Percentiles rank a stretch among this genome's conserved stretches.
phyloP scores from a whole-genome alignment of 2,888 invertebrate species.

The Acleris laterana region DNA sequence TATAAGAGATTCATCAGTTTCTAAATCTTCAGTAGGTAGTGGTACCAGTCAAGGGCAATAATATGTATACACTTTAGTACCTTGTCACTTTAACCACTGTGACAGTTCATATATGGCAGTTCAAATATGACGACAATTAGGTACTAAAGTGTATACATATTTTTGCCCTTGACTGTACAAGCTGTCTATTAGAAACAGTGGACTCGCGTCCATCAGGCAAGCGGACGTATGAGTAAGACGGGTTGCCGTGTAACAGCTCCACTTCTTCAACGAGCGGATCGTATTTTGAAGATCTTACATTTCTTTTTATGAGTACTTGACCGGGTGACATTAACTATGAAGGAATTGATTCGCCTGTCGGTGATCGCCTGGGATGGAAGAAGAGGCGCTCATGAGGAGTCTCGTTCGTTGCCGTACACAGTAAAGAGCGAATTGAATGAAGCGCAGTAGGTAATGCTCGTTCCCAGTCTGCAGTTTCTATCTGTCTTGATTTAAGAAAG shows the following conservation, averaged over 20 bases:
- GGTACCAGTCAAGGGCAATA: no score
- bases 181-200: not conserved
- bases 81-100: no score
- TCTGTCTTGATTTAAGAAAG: no score
- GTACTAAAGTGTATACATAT: no score
- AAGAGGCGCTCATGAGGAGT: not conserved
- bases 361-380: not conserved
- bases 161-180: no score
- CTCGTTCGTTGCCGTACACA: not conserved
- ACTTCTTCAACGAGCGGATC: not conserved
- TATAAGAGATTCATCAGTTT: not conserved
- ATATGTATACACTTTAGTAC: no score
- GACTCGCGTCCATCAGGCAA: not conserved
- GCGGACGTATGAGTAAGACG: not conserved
- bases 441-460: no score
- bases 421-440: no score
- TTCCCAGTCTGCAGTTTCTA: no score
- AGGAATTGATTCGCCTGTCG: not conserved
- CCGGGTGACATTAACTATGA: not conserved
- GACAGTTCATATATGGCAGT: no score
- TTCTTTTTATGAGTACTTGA: not conserved
- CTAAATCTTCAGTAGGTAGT: not conserved
- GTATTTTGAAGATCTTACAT: conserved; percentile 1
- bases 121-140: no score
- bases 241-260: not conserved